Evolutionary conservation across 1,140 invertebrate genomes (phyloP).

Genomic region (Brachionus paranguensis): DNA sequence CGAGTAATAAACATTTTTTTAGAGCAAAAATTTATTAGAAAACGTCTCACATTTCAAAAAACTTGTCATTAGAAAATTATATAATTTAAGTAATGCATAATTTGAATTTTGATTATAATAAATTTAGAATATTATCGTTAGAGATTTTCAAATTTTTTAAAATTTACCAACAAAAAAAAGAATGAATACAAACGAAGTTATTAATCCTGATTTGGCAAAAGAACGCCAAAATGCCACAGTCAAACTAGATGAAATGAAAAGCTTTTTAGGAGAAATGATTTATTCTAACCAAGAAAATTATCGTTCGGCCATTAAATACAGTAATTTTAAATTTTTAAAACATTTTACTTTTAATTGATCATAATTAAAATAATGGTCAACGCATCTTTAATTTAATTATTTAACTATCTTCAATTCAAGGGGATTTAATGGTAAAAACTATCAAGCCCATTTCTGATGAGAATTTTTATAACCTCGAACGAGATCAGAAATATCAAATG

Average conservation of each 20-base stretch:
- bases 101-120: neutral
- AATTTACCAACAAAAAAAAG: neutral
- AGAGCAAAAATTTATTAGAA: neutral
- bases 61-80: neutral
- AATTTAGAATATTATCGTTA: neutral
- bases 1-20: too few species aligned
- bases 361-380: neutral
- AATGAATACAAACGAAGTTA: neutral
- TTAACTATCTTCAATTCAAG: neutral
- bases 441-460: constrained; percentile 13
- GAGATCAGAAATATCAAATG: constrained; percentile 29
- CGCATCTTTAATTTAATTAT: neutral
- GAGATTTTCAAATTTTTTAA: neutral
- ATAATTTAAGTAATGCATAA: neutral
- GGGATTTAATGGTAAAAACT: neutral
- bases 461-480: constrained; percentile 29
- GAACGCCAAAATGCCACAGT: neutral
- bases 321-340: neutral
- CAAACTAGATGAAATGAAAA: neutral
- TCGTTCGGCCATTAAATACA: neutral
- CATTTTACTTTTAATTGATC: neutral
- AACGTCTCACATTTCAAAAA: neutral
- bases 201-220: constrained; percentile 20
- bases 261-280: neutral
- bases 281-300: neutral